phyloP scores from a whole-genome alignment of 2,888 invertebrate species.

The Rotaria magnacalcarata region DNA sequence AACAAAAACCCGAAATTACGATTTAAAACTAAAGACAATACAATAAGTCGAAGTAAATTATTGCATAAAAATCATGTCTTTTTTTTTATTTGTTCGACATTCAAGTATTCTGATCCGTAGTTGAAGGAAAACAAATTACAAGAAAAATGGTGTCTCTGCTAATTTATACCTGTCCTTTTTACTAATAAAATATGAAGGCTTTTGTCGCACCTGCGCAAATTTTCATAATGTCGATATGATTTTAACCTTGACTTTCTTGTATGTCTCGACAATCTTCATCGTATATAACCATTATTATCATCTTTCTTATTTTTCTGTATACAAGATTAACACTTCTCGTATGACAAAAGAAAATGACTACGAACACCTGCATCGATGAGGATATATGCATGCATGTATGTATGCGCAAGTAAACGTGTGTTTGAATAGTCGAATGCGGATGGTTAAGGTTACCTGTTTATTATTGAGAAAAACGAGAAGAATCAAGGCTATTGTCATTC shows the following conservation, averaged over 20 bases:
- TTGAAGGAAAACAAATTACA: neutral
- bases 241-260: neutral
- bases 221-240: neutral
- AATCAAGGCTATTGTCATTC: slow-evolving; percentile 19
- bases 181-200: neutral
- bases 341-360: neutral
- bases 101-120: neutral
- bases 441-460: slow-evolving; percentile 23
- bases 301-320: neutral
- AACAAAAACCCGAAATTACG: neutral
- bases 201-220: neutral
- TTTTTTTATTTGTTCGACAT: too few species aligned
- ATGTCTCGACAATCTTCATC: neutral
- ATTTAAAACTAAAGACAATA: neutral
- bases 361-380: neutral
- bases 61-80: neutral
- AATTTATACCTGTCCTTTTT: neutral
- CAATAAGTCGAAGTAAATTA: neutral
- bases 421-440: neutral
- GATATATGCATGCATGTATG: neutral
- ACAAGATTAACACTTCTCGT: slow-evolving; percentile 14
- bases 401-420: neutral
- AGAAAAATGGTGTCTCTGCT: neutral
- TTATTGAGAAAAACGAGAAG: neutral
- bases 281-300: neutral